These are phyloP conservation scores for Drosophila quadrilineata DNA, from an alignment of 1,140 invertebrate genomes.

Conservation along the genomic window DNA sequence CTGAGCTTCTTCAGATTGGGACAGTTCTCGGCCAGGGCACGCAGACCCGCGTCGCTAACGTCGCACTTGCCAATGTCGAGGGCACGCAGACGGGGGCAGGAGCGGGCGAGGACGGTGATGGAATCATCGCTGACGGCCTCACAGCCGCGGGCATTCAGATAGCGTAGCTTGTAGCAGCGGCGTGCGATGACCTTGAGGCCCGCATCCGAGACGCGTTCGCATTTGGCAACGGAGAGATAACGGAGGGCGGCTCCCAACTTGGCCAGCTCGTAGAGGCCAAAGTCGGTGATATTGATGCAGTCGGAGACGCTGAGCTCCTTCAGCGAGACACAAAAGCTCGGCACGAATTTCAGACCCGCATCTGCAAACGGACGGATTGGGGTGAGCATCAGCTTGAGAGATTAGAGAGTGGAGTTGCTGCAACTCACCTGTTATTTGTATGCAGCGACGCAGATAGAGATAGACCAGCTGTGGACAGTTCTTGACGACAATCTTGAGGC, in stretches of 20 bases:
- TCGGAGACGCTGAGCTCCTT: slow-evolving; percentile 95
- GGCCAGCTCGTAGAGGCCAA: slow-evolving; percentile 93
- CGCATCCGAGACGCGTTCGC: slow-evolving; percentile 92
- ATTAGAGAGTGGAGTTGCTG: no score
- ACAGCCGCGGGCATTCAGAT: slow-evolving; percentile 94
- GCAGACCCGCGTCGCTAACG: slow-evolving; percentile 92
- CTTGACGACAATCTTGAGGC: slow-evolving; percentile 89
- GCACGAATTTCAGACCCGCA: slow-evolving; percentile 89
- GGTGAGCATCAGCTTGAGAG: no score
- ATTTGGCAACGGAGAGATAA: slow-evolving; percentile 94
- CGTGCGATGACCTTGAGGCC: slow-evolving; percentile 93
- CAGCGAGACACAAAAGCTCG: slow-evolving; percentile 91
- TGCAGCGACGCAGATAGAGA: slow-evolving; percentile 93
- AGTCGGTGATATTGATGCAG: slow-evolving; percentile 94
- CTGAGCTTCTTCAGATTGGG: slow-evolving; percentile 95
- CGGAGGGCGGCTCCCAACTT: slow-evolving; percentile 91
- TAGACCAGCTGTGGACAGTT: slow-evolving; percentile 93
- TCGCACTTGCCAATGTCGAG: slow-evolving; percentile 96
- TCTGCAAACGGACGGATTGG: slow-evolving; percentile 82
- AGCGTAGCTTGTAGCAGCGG: slow-evolving; percentile 93
- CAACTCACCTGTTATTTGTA: slow-evolving; percentile 88
- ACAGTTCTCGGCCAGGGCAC: slow-evolving; percentile 92
- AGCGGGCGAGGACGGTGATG: slow-evolving; percentile 90
- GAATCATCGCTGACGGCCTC: slow-evolving; percentile 95
- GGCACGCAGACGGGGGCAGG: slow-evolving; percentile 91